Percentiles rank a stretch among this genome's conserved stretches.
Conservation (phyloP, 1,140 invertebrate genomes). For the Drosophila nasuta region DNA sequence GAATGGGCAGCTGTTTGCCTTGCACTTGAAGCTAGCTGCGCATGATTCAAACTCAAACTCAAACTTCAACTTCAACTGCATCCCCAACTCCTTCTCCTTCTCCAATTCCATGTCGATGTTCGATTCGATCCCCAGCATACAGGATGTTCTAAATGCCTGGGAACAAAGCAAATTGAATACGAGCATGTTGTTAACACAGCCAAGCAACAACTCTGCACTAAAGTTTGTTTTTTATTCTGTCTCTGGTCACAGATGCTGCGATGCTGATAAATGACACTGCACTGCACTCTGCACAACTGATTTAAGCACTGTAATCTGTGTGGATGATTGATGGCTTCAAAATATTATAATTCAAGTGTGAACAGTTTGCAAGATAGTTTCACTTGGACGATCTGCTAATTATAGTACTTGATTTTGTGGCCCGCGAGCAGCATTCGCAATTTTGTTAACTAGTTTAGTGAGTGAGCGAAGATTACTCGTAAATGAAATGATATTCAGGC, state of each 20-base stretch:
- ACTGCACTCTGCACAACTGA: background rate
- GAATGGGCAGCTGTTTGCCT: slow-evolving; percentile 27
- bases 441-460: slow-evolving; percentile 10
- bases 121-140: slow-evolving; percentile 26
- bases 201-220: slow-evolving; percentile 15
- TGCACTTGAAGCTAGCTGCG: slow-evolving; percentile 30
- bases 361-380: background rate
- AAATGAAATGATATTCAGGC: background rate
- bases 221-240: background rate
- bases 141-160: slow-evolving; percentile 61
- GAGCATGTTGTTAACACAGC: slow-evolving; percentile 31
- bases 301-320: background rate
- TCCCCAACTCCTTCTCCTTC: background rate
- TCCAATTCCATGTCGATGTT: background rate
- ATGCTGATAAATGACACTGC: slow-evolving; percentile 26
- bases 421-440: background rate
- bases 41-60: slow-evolving; percentile 28
- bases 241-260: slow-evolving; percentile 14
- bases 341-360: background rate
- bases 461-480: background rate
- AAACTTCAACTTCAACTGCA: slow-evolving; percentile 4
- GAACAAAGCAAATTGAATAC: slow-evolving; percentile 54
- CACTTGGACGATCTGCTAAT: background rate
- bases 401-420: background rate
- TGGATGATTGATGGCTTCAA: background rate